Evolutionary conservation across 2,113 vertebrate species (phyloP), one percentile per base, ranked within the genome.

Genomic region (Balaeniceps rex): DNA sequence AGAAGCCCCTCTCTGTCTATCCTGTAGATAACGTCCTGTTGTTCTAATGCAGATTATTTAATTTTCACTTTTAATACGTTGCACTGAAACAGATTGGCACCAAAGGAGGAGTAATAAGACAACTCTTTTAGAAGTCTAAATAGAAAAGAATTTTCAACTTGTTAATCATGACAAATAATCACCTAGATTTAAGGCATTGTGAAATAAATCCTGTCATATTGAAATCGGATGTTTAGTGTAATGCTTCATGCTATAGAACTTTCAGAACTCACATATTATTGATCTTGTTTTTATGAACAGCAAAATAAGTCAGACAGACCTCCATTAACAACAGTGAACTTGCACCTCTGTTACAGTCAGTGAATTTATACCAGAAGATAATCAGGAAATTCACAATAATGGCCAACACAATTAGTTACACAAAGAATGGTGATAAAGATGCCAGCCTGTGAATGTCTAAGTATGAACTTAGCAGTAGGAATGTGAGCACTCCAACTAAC

Each of bases 1-100:
- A 83, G 78, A 71, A 90, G 19, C 24, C 58, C 26, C 26, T 90
- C 68, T 91, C 79, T 51, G 29, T 71, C 63, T 80, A 23, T 66
- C 76, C 68, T 65, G 83, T 16, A 90, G 92, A 55, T 68, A 77
- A 83, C 61, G 49, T 94, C 40, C 52, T 71, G 76, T 81, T 96
- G 68, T 81, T 57, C 55, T 94, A 93, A 86, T 74, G 70, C 33
- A 60, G 64, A 55, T 94, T 81, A 87, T 92, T 96, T 94, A 66
- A 86, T 94, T 95, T 96, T 95, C 88, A 76, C 26, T 96, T 95
- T 87, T 71, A 90, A 92, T 87, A 60, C 3, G 4, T 93, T 95
- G 93, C 84, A 65, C 51, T 93, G 71, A 69, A 96, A 94, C n/a
- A 92, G 44, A 86, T 57, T 92, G 60, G 49, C 44, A 89, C 71